A percentile compares a stretch with the other conserved stretches of the same genome.
These are phyloP conservation scores for Cosmopolites sordidus DNA, from an alignment of 2,888 invertebrate genomes.

Conservation along the genomic window DNA sequence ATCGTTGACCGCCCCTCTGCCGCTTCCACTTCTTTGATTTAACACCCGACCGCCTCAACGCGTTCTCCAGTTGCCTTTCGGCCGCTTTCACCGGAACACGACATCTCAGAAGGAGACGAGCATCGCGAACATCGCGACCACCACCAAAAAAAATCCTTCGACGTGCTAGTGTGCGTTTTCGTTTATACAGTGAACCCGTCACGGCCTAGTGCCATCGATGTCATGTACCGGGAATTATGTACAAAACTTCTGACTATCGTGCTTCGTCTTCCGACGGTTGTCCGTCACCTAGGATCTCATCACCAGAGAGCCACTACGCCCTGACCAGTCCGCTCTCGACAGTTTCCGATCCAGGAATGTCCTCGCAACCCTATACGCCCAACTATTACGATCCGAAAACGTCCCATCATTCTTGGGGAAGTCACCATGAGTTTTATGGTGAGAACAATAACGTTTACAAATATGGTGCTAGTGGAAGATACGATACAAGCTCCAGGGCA, in stretches of 20 bases:
- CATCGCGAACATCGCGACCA: background rate
- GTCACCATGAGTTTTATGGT: constrained; percentile 41
- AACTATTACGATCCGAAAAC: constrained; percentile 37
- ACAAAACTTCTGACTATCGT: constrained; percentile 16
- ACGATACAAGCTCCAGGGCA: background rate
- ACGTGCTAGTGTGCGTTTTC: background rate
- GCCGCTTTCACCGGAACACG: constrained; percentile 14
- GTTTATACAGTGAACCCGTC: background rate
- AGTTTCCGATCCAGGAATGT: constrained; percentile 44
- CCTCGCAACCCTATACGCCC: constrained; percentile 45
- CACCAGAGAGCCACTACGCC: constrained; percentile 42
- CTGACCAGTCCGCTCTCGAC: constrained; percentile 40
- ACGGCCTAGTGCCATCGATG: background rate
- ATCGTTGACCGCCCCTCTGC: constrained; percentile 48
- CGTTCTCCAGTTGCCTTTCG: constrained; percentile 40
- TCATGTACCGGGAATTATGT: constrained; percentile 31
- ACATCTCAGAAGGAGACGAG: background rate
- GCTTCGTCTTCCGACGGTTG: constrained; percentile 45
- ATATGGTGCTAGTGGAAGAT: constrained; percentile 35
- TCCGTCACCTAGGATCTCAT: constrained; percentile 31
- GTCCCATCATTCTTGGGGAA: constrained; percentile 34
- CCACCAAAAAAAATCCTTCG: no score
- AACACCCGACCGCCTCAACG: constrained; percentile 41
- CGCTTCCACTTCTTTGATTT: constrained; percentile 45
- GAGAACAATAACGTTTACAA: constrained; percentile 43